Base-by-base conservation (phyloP, 2,888 invertebrate genomes). In the Baccha elongata region DNA sequence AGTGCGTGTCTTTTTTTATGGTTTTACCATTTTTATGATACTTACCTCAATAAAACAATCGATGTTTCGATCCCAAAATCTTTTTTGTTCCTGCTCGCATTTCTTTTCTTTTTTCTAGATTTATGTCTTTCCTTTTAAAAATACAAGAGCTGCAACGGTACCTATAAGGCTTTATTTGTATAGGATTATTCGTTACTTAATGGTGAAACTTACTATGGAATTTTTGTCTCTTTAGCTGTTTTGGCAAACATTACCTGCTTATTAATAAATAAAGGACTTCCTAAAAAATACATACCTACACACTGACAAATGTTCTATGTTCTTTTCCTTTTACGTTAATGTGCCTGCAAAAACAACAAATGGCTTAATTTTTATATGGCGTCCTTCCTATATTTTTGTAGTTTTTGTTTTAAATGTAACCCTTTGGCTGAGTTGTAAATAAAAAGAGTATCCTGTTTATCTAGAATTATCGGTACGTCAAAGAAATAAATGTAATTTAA, bases 151-250 rank as follows among this genome's bases (percentile, higher is more conserved):
- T 46, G 53, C 32, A 40, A 46, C n/a, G n/a, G n/a, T 62, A 62
- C 79, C 74, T 68, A n/a, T n/a, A n/a, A 73, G 79, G 79, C 68
- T 68, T 68, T 79, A 73, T 79, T 79, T 79, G 68, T 74, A 73
- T 74, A 79, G 73, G 74, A 46, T 67, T 79, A 68, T 79, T 68
- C 62, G 74, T 79, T 79, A 26, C 32, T 79, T 62, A 73, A 79
- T 79, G 67, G 48, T 13, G 50, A 55, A 58, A 55, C 48, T 64
- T 46, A 42, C 60, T 23, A 32, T 1, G 11, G 13, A 35, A 13
- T 52, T 23, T 52, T 46, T 40, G 7, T 21, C 21, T 53, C 21
- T 52, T 50, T 11, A 5, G 10, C 8, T 53, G 35, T 35, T 10
- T 52, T 3, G 6, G 3, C 3, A 32, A 2, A 17, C 15, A 17